Conservation (phyloP, 1,140 invertebrate species). For the Zaprionus africanus region DNA sequence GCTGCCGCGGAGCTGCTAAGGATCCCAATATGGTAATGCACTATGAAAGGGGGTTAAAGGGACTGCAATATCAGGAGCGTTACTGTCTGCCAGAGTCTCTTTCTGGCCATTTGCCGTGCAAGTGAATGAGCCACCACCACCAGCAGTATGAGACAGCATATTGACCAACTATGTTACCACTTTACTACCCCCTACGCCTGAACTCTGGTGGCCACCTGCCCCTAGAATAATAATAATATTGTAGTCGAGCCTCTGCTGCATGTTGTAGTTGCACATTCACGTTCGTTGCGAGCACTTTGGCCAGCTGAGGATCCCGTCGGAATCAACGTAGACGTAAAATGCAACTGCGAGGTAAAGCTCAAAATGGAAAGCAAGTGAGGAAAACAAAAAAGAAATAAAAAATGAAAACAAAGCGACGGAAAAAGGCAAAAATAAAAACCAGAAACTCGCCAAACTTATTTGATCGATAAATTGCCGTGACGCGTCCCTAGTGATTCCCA, state of each 20-base stretch:
- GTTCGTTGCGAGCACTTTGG: constrained; percentile 54
- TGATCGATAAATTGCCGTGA: constrained; percentile 73
- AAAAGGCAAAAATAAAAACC: constrained; percentile 32
- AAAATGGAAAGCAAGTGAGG: not conserved
- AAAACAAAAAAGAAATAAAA: not conserved
- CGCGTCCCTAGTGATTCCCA: constrained; percentile 73
- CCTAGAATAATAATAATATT: not conserved
- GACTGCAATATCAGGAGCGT: not conserved
- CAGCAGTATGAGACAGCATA: constrained; percentile 20
- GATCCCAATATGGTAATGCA: constrained; percentile 1
- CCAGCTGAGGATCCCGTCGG: constrained; percentile 14
- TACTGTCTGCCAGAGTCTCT: not conserved
- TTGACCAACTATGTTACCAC: constrained; percentile 73
- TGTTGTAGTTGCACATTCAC: constrained; percentile 68
- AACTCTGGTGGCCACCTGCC: constrained; percentile 11
- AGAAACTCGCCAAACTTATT: constrained; percentile 55
- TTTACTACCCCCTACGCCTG: constrained; percentile 60
- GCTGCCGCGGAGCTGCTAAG: not conserved
- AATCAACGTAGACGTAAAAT: not conserved
- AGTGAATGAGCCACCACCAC: constrained; percentile 9
- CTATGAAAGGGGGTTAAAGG: not conserved
- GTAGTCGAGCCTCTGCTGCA: constrained; percentile 9
- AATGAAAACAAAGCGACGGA: constrained; percentile 17
- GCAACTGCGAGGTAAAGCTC: no score
- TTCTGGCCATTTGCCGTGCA: not conserved